A percentile compares a stretch with the other conserved stretches of the same genome.
Evolutionary conservation across 2,113 vertebrate genomes (phyloP).

Genomic region (Psammodynastes pulverulentus): DNA sequence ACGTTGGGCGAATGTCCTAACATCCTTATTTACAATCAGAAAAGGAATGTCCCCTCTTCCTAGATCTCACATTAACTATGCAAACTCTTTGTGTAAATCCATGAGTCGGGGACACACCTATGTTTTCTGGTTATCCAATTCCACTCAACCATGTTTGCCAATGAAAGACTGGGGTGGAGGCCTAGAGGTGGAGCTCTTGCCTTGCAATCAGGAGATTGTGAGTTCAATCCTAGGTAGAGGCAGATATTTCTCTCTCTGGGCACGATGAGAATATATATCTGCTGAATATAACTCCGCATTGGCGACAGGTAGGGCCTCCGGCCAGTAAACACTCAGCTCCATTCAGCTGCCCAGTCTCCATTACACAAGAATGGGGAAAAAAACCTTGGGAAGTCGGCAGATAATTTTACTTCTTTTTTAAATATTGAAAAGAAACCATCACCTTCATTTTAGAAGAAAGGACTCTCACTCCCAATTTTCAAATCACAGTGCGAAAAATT

Average conservation of each 20-base stretch:
- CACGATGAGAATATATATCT: too few relatives aligned
- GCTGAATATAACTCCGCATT: too few relatives aligned
- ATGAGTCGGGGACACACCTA: not conserved
- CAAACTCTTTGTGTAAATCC: not conserved
- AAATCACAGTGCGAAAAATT: not conserved
- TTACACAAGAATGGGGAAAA: rapidly evolving
- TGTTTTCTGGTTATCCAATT: not conserved
- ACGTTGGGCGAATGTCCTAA: not conserved
- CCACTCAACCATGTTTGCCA: not conserved
- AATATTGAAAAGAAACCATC: slow-evolving; percentile 27
- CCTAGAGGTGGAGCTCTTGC: too few relatives aligned
- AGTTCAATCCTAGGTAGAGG: too few relatives aligned
- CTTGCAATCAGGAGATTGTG: too few relatives aligned
- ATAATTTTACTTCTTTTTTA: slow-evolving; percentile 15
- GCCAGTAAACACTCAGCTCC: too few relatives aligned
- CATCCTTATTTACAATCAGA: not conserved
- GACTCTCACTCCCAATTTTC: not conserved
- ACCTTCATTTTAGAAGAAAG: not conserved
- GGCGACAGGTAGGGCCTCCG: too few relatives aligned
- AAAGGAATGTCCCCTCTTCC: not conserved
- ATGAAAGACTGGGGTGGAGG: not conserved
- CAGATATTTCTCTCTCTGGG: too few relatives aligned
- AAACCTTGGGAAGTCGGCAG: not conserved
- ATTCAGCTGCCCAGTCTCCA: too few relatives aligned
- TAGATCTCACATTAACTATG: not conserved